Base-by-base conservation (phyloP, 2,113 vertebrate species). In the Notechis scutatus region DNA sequence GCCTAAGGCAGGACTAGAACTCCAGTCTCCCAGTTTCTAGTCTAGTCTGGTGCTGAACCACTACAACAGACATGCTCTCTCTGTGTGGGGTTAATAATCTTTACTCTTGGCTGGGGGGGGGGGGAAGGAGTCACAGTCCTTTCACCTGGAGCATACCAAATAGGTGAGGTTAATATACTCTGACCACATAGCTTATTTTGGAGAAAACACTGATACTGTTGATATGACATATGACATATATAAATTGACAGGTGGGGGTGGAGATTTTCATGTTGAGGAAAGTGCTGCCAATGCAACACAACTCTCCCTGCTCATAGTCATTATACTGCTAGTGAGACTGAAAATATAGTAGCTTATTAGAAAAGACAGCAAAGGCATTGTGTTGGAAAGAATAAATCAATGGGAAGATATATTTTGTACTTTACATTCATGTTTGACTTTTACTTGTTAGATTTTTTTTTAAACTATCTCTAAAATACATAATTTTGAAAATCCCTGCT, bases 401-500 rank as follows among this genome's bases (percentile, higher is more conserved):
- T n/a, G n/a, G 50, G 9, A 21, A 69, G 23, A 7, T 81, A 52
- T 50, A 74, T 52, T 52, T 69, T 93, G 18, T 69, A 88, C 47
- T 23, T 96, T 92, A 94, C 42, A 88, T 21, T 42, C 18, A 10
- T 21, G 34, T 81, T 94, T 85, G 91, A 20, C 4, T 94, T 93
- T 2, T 0, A 92, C 94, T 95, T 92, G 57, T 0, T 0, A 87
- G 8, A 0, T 93, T 39, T 34, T 74, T 74, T 74, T 81, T 39
- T 8, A 81, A 81, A 42, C 29, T 21, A 3, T 42, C 88, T 93
- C 88, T 93, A 42, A 87, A n/a, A 34, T 92, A 89, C 0, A 0
- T 93, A 95, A 93, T 91, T 85, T 93, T 59, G 90, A 85, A 39
- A 94, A 88, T 93, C 93, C 24, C 64, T 89, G 39, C 12, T 4